These are phyloP conservation scores for Troides helena DNA, from an alignment of 2,888 invertebrate genomes.

Conservation along the genomic window DNA sequence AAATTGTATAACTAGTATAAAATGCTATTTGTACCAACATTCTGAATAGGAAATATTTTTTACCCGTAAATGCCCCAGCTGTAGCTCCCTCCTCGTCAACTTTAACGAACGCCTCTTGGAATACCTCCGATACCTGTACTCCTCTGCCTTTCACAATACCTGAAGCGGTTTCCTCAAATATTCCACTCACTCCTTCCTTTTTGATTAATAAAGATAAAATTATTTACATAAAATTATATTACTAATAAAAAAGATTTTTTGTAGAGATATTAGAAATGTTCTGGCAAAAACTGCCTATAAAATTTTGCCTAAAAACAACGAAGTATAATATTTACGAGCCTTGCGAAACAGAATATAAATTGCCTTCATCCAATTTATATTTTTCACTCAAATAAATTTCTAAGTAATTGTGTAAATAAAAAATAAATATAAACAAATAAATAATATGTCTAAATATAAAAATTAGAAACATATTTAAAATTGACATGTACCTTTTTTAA, in stretches of 20 bases:
- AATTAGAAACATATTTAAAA: neutral
- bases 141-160: slow-evolving; percentile 42
- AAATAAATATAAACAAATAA: neutral
- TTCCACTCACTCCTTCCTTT: slow-evolving; percentile 48
- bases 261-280: too few species aligned
- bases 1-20: neutral
- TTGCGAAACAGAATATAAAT: too few species aligned
- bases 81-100: slow-evolving; percentile 92
- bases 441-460: neutral
- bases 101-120: slow-evolving; percentile 90
- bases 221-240: neutral
- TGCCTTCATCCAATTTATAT: too few species aligned
- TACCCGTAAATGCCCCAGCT: slow-evolving; percentile 87
- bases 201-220: neutral
- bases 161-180: slow-evolving; percentile 45
- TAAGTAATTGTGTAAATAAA: neutral
- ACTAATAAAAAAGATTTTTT: neutral
- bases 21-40: neutral
- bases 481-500: slow-evolving; percentile 44
- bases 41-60: neutral
- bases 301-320: too few species aligned
- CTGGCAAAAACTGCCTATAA: too few species aligned
- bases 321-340: too few species aligned
- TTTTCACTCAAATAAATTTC: neutral
- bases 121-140: slow-evolving; percentile 79